phyloP scores from a whole-genome alignment of 2,113 vertebrate genomes.

The Phyllostomus hastatus region DNA sequence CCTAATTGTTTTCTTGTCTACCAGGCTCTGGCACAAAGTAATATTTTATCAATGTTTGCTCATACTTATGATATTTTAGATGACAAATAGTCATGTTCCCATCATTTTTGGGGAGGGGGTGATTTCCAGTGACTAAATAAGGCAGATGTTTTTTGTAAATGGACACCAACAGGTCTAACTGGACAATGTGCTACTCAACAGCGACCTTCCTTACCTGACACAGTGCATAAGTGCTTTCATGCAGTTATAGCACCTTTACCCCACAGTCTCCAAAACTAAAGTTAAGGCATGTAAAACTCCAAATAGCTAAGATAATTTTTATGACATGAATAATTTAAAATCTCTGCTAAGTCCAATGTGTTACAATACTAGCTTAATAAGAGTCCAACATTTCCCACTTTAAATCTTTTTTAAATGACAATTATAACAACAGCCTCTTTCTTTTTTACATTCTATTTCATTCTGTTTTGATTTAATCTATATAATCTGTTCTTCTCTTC shows the following conservation, averaged over 20 bases:
- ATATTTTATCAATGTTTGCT: background rate
- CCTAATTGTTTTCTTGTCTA: background rate
- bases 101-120: background rate
- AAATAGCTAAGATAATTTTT: background rate
- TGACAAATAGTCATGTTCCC: background rate
- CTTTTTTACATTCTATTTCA: background rate
- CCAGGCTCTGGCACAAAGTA: background rate
- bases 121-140: background rate
- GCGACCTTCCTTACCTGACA: background rate
- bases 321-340: background rate
- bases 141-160: background rate
- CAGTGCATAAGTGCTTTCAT: background rate
- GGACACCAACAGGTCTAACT: background rate
- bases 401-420: background rate
- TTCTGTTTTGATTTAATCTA: background rate
- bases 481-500: background rate
- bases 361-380: background rate
- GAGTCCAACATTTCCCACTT: background rate
- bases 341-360: background rate
- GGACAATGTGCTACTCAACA: background rate
- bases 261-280: background rate
- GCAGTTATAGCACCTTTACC: background rate
- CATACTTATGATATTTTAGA: background rate
- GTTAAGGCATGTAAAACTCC: background rate
- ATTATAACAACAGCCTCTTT: background rate